Percentiles rank a stretch among this genome's conserved stretches.
Conservation (phyloP, 2,797 vertebrate species). For the Toxotes lorentzi region DNA sequence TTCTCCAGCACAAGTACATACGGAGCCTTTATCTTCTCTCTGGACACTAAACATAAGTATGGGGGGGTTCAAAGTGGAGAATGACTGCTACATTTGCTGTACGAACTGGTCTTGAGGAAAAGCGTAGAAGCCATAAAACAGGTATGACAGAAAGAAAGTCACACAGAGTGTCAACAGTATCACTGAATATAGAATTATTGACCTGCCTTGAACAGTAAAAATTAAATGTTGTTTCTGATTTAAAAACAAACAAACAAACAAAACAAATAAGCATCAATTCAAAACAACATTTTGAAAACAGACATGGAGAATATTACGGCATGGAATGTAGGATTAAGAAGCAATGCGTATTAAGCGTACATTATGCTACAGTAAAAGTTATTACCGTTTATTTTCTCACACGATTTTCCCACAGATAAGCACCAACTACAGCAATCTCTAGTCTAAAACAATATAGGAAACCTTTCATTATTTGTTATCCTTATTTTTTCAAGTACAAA, state of each 20-base stretch:
- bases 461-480: constrained; percentile 90
- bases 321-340: constrained; percentile 92
- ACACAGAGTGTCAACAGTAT: constrained; percentile 92
- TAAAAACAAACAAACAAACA: constrained; percentile 87
- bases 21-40: constrained; percentile 93
- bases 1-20: constrained; percentile 99
- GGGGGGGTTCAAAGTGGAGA: constrained; percentile 86
- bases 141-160: constrained; percentile 93
- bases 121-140: constrained; percentile 91
- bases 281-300: constrained; percentile 80
- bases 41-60: constrained; percentile 92
- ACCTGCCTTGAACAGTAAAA: constrained; percentile 89
- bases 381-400: constrained; percentile 90
- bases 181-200: constrained; percentile 79
- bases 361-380: constrained; percentile 91
- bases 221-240: constrained; percentile 90
- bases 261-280: constrained; percentile 73
- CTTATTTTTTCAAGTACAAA: constrained; percentile 97
- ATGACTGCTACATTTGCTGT: constrained; percentile 97
- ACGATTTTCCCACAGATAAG: constrained; percentile 97
- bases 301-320: constrained; percentile 85
- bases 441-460: constrained; percentile 99
- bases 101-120: constrained; percentile 89
- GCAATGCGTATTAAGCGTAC: constrained; percentile 86
- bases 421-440: constrained; percentile 99